Conservation (phyloP, 2,113 vertebrate species). For the Phylloscopus trochilus region DNA sequence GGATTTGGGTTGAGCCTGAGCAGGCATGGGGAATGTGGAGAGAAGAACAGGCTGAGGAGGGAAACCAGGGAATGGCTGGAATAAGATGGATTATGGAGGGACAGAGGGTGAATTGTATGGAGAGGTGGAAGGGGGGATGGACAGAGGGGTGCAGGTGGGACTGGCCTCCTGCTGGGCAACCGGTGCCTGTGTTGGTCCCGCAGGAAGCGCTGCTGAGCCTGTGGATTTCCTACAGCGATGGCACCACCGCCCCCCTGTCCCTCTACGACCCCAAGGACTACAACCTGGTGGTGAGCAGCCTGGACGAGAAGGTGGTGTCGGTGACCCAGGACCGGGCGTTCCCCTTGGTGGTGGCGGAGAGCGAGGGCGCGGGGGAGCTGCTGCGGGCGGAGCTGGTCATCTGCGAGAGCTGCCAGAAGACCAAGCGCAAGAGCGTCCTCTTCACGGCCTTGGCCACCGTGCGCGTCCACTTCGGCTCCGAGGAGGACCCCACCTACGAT, state of each 20-base stretch:
- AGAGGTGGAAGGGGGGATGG: background rate
- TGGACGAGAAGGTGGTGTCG: constrained; percentile 85
- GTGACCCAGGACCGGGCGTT: constrained; percentile 86
- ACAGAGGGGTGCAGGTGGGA: background rate
- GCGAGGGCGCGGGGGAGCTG: constrained; percentile 84
- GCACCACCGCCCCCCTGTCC: constrained; percentile 86
- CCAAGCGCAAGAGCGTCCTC: constrained; percentile 92
- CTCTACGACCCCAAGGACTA: constrained; percentile 95
- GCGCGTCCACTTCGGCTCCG: constrained; percentile 85
- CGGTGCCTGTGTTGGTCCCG: constrained; percentile 4
- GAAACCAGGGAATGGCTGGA: background rate
- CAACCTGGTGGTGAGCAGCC: constrained; percentile 86
- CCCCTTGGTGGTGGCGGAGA: constrained; percentile 86
- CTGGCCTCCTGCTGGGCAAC: constrained; percentile 39
- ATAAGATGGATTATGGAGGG: background rate
- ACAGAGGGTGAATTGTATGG: background rate
- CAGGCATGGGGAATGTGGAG: fast-evolving
- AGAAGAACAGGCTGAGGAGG: background rate
- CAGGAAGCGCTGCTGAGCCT: constrained; percentile 94
- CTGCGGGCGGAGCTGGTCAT: constrained; percentile 90
- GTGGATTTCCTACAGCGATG: constrained; percentile 95
- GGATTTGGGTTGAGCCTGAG: background rate
- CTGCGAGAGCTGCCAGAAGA: constrained; percentile 94
- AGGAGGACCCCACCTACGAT: constrained; percentile 79
- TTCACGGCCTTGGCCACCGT: constrained; percentile 81